Base-by-base conservation (phyloP, 2,113 vertebrate genomes). In the Bucco capensis region DNA sequence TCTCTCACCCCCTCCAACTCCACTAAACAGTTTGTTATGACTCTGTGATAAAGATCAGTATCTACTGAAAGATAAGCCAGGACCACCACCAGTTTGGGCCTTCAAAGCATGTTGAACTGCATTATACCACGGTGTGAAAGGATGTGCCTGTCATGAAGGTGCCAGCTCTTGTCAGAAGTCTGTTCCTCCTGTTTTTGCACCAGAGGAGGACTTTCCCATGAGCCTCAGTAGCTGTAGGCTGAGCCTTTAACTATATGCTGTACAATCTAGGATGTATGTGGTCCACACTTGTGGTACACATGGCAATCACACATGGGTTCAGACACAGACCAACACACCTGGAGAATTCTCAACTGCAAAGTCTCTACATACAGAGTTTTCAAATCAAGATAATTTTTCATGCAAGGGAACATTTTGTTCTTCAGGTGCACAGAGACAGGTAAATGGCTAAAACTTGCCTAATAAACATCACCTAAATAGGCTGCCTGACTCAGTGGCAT, bases 21-120 rank as follows among this genome's bases (percentile, higher is more conserved):
- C 22, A 88, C 92, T 49, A 35, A 95, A 76, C 56, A 86, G 94
- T 95, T 96, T 96, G 95, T 96, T 97, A 95, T 95, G 93, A 90
- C 89, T 96, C 87, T 33, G 82, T 90, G 97, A 97, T 98, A 97
- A 97, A 93, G 91, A 97, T 97, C 97, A 90, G 92, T 54, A 97
- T 97, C 94, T 94, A 93, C 70, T 95, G 90, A 96, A 94, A 97
- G 96, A 97, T 96, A 96, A 71, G 92, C 65, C 96, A 94, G 93
- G 96, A 95, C 95, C 95, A 97, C 96, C 96, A 53, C 93, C 86
- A 92, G 53, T 51, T 37, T 73, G 86, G 95, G 77, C 86, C 95
- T 97, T 98, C 97, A 98, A 97, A 98, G 97, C 83, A 83, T 6
- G 57, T 88, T 78, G 78, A 92, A 79, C 85, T 93, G 76, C 95